Conservation (phyloP, 2,888 invertebrate species). For the Harmothoe impar region DNA sequence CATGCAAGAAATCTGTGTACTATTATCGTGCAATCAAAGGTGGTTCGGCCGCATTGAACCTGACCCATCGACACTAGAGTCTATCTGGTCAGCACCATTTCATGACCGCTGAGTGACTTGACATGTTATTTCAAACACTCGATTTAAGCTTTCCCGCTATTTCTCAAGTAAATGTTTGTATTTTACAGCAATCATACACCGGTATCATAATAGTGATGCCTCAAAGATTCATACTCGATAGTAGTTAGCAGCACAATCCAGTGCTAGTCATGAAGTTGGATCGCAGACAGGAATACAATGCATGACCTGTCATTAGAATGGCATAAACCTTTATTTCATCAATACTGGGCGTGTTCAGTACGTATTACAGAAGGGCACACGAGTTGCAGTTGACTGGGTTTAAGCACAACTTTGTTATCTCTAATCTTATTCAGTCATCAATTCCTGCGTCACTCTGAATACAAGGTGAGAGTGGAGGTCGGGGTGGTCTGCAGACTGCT, state of each 20-base stretch:
- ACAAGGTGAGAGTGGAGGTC: neutral
- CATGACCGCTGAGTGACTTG: neutral
- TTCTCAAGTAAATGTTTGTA: neutral
- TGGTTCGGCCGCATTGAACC: neutral
- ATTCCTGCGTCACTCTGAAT: neutral
- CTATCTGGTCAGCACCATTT: neutral
- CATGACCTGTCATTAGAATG: neutral
- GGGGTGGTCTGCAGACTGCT: no score
- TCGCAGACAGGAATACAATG: neutral
- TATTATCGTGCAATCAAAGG: neutral
- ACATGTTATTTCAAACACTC: neutral
- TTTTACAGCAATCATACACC: slow-evolving; percentile 6
- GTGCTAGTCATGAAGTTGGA: neutral
- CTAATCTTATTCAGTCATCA: neutral
- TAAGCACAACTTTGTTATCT: slow-evolving; percentile 1
- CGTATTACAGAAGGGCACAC: neutral
- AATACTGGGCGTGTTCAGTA: neutral
- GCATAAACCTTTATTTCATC: neutral
- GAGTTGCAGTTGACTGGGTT: neutral
- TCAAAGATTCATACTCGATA: neutral
- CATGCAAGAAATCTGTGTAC: neutral
- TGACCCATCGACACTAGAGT: neutral
- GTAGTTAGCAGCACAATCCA: neutral
- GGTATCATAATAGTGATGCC: neutral
- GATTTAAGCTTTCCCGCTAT: neutral